Evolutionary conservation across 2,113 vertebrate genomes (phyloP).

Genomic region (Lynx canadensis): DNA sequence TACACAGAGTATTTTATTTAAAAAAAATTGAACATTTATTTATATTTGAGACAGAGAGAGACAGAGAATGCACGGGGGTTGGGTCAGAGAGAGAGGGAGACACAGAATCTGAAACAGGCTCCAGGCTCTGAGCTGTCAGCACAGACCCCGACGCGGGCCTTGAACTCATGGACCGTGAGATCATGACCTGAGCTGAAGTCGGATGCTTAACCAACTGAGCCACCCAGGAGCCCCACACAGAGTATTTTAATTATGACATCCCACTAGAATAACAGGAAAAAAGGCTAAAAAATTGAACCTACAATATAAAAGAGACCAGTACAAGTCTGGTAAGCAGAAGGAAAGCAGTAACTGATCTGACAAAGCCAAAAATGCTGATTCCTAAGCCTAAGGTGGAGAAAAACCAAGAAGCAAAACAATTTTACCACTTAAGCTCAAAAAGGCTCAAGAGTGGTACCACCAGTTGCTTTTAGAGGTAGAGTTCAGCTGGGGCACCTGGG

Average conservation of each 20-base stretch:
- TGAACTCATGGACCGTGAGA: no score
- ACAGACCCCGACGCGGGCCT: no score
- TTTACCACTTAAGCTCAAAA: not conserved
- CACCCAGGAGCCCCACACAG: not conserved
- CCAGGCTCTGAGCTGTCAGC: no score
- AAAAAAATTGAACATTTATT: no score
- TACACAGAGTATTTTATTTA: not conserved
- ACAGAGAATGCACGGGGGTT: no score
- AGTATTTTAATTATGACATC: not conserved
- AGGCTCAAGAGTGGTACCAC: not conserved
- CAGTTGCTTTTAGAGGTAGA: not conserved
- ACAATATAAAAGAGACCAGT: not conserved
- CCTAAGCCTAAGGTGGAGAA: not conserved
- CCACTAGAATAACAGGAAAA: not conserved
- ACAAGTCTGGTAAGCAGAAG: not conserved
- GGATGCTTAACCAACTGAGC: no score
- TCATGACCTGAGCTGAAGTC: no score
- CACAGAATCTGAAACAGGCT: no score
- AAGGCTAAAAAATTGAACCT: not conserved
- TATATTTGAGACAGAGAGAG: no score
- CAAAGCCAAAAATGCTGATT: not conserved
- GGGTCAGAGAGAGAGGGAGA: no score
- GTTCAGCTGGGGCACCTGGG: no score
- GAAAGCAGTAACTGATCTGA: not conserved
- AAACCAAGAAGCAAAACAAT: not conserved